Evolutionary conservation across 2,797 vertebrate genomes (phyloP), one percentile per base, ranked within the genome.

Genomic region (Tympanoctomys barrerae): DNA sequence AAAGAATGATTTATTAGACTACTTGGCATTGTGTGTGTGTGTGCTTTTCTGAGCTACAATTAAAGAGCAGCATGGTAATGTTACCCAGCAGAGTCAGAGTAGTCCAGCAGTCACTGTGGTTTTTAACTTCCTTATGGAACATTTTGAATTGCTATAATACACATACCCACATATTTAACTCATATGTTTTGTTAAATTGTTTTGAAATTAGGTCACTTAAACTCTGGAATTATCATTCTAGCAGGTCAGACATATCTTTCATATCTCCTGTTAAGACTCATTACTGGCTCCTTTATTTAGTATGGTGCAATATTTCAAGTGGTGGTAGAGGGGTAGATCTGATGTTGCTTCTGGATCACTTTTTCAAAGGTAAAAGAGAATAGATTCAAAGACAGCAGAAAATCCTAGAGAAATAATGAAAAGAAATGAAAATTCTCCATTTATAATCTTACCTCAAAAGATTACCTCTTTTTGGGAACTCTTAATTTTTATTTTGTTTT

Each of bases 371-470:
- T 54, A 89, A 71, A 83, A 80, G 24, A 87, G 46, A 88, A 77
- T 46, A 91, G n/a, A 89, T 42, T 33, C 28, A 88, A 90, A 49
- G 42, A 31, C 12, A 70, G 62, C 91, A 70, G 33, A 70, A 84
- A 93, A 13, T 31, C 68, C 42, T 52, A 78, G 87, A 94, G 36
- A 93, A 49, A 91, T 91, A 89, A 89, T 77, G 28, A 87, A 49
- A 28, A 96, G 89, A 87, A 90, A 87, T 77, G 18, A 88, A 90
- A 87, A 84, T 46, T 79, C 88, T 91, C n/a, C 84, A 59, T 4
- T 87, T 75, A 73, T 0, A 80, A 64, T 85, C 16, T 57, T 91
- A 85, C 80, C 87, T 94, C 10, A 92, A 70, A 94, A 94, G 46
- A 31, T 42, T 89, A 52, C 75, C 11, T 85, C 31, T 73, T 11